Conservation (phyloP, 2,797 vertebrate species). For the Semotilus atromaculatus region DNA sequence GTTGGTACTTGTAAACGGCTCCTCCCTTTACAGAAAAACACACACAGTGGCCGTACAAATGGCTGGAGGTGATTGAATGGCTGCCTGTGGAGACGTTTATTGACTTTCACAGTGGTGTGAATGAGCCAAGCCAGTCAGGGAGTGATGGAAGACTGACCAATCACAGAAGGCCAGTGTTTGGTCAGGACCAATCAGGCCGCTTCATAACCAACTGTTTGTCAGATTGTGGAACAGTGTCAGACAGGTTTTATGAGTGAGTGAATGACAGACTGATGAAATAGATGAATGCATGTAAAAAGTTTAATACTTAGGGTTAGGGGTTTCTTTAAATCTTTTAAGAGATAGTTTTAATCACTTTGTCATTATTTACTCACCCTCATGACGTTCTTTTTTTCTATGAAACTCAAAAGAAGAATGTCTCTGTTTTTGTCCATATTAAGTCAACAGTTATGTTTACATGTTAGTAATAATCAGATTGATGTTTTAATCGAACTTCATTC, state of each 20-base stretch:
- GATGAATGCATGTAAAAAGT: not conserved
- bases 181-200: constrained; percentile 13
- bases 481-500: not conserved
- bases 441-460: not conserved
- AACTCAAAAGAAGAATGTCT: not conserved
- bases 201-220: constrained; percentile 5
- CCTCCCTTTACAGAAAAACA: constrained; percentile 39
- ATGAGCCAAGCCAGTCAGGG: constrained; percentile 23
- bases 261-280: not conserved
- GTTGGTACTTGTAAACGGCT: constrained; percentile 45
- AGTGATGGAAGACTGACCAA: constrained; percentile 17
- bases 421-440: not conserved
- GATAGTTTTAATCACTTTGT: not conserved
- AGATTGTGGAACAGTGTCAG: not conserved
- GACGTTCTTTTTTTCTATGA: not conserved
- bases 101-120: constrained; percentile 42
- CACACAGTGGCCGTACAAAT: constrained; percentile 39
- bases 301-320: too few relatives aligned
- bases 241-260: not conserved
- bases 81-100: constrained; percentile 52
- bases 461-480: not conserved
- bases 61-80: constrained; percentile 40
- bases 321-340: not conserved
- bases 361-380: not conserved
- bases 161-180: constrained; percentile 40